Evolutionary conservation across 2,888 invertebrate genomes (phyloP).

Genomic region (Melieria picta): DNA sequence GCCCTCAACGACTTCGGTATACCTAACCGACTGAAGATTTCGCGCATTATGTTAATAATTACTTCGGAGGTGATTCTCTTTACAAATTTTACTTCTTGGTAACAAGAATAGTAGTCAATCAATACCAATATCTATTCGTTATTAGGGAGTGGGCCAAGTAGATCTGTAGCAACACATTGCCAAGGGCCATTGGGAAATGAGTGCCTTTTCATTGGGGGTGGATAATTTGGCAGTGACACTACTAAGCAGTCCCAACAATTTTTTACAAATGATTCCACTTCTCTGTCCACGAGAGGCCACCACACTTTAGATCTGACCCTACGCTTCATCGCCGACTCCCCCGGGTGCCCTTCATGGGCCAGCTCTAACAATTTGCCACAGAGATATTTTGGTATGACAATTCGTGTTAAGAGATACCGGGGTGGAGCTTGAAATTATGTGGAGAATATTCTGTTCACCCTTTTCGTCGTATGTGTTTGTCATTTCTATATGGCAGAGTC

Average conservation of each 20-base stretch:
- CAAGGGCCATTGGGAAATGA: slow-evolving; percentile 29
- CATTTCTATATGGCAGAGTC: slow-evolving; percentile 32
- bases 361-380: slow-evolving; percentile 12
- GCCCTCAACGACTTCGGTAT: slow-evolving; percentile 26
- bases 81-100: slow-evolving; percentile 11
- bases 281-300: slow-evolving; percentile 28
- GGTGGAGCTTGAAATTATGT: slow-evolving; percentile 11
- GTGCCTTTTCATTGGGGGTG: slow-evolving; percentile 18
- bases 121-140: slow-evolving; percentile 12
- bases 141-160: slow-evolving; percentile 21
- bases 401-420: slow-evolving; percentile 12
- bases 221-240: slow-evolving; percentile 19
- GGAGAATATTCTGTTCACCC: slow-evolving; percentile 10
- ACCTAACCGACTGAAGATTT: slow-evolving; percentile 27
- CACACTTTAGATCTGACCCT: slow-evolving; percentile 24
- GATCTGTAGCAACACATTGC: slow-evolving; percentile 19
- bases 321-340: slow-evolving; percentile 29
- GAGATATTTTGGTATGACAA: slow-evolving; percentile 14
- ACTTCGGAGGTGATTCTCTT: slow-evolving; percentile 13
- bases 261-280: slow-evolving; percentile 27
- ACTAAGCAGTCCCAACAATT: slow-evolving; percentile 27
- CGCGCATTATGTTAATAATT: slow-evolving; percentile 15
- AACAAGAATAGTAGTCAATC: slow-evolving; percentile 22
- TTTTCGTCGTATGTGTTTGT: slow-evolving; percentile 8
- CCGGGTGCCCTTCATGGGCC: slow-evolving; percentile 17